These are phyloP conservation scores for Apogon hyalosoma DNA, from an alignment of 2,797 vertebrate genomes.

Conservation along the genomic window DNA sequence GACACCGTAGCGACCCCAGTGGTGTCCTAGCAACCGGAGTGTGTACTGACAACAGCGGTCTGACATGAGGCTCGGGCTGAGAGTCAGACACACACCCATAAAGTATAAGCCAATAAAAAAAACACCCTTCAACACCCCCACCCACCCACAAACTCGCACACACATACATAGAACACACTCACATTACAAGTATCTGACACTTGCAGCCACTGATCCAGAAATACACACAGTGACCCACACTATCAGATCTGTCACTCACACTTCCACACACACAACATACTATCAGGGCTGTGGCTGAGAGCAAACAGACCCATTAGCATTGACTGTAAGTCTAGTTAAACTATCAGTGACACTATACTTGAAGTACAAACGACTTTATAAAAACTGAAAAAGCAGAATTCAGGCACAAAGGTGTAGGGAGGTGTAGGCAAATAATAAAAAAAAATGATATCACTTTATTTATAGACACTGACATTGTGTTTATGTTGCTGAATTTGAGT, in stretches of 20 bases:
- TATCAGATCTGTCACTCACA: background rate
- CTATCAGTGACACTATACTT: background rate
- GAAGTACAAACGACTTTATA: background rate
- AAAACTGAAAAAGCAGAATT: background rate
- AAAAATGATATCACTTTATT: no score
- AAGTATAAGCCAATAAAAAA: conserved; percentile 23
- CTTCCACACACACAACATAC: background rate
- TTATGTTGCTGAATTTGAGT: no score
- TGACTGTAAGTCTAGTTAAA: background rate
- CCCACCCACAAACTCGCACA: conserved; percentile 15
- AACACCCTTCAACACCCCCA: conserved; percentile 20
- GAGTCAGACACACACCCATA: conserved; percentile 39
- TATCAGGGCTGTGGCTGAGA: background rate
- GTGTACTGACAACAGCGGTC: conserved; percentile 80
- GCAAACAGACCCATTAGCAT: background rate
- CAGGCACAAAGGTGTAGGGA: no score
- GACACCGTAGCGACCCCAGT: conserved; percentile 45
- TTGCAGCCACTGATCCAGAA: conserved; percentile 17
- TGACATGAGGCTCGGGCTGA: conserved; percentile 53
- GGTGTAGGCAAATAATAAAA: no score
- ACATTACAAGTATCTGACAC: conserved; percentile 38
- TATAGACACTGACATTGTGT: no score
- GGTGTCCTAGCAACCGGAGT: conserved; percentile 73
- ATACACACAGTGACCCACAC: conserved; percentile 19
- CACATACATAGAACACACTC: conserved; percentile 24